Base-by-base conservation (phyloP, 2,113 vertebrate genomes). In the Thalassarche chlororhynchos region DNA sequence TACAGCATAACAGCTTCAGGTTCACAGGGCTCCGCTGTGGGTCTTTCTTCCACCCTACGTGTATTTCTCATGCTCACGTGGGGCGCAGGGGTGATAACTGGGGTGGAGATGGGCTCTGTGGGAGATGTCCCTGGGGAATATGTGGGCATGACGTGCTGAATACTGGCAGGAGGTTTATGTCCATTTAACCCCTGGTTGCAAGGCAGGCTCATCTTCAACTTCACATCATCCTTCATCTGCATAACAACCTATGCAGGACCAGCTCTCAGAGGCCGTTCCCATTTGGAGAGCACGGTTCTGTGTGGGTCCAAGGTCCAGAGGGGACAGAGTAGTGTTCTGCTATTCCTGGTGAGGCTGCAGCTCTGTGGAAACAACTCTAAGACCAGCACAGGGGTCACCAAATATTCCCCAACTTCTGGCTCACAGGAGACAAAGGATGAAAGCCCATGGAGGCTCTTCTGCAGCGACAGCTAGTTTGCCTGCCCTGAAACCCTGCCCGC, bases 271-370 rank as follows among this genome's bases (percentile, higher is more conserved):
- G 25, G 62, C 24, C 5, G 4, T 60, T 89, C 75, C 77, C 3
- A 0, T 21, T 51, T 2, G n/a, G 54, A 61, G 16, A 65, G 8
- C 0, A 0, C 19, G 18, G 10, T 8, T 94, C 44, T 8, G 38
- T 25, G 12, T 19, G 25, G 40, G 38, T 18, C 65, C 42, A 7
- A 42, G 38, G 47, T 26, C 64, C 51, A 38, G 60, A 71, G 49
- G 42, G 57, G 34, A 29, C 57, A 61, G 19, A 36, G 8, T 3
- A 54, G 15, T 32, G 58, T 88, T 62, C 54, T 72, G 51, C 42
- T 60, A 1, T 25, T 75, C n/a, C 71, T 24, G 32, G 23, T 31
- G 51, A 6, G 28, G 47, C 49, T 61, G 46, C 40, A 44, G 64
- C 18, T 61, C 36, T 74, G 40, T 20, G 25, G 55, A 62, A 71